Evolutionary conservation across 1,140 invertebrate species (phyloP), one percentile per base, ranked within the genome.

Genomic region (Heliconius congener): DNA sequence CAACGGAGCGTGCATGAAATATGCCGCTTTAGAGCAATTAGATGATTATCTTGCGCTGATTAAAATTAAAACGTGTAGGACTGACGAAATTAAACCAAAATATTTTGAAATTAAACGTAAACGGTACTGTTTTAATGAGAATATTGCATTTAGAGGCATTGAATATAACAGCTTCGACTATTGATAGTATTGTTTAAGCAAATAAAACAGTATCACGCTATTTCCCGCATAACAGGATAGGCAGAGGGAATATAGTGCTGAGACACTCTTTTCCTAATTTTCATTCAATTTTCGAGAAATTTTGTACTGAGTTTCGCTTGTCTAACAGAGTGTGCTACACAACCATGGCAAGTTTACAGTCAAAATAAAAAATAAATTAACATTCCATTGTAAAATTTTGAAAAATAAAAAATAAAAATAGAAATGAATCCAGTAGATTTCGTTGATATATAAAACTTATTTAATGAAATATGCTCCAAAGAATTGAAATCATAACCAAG

Each of bases 1-100:
- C 78, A 76, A 34, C 78, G 78, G 34, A 80, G 73, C 78, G 78
- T 80, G 78, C 46, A 80, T 76, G 78, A 80, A 80, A 80, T 80
- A 80, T 60, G 57, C 78, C 66, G 74, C 73, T 74, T 71, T 80
- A 72, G 57, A 76, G 50, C 76, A 80, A 76, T 80, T 71, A 52
- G 78, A 80, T 80, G 30, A 46, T 80, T 80, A 80, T 80, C 78
- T 46, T 66, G 1, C 8, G 50, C 42, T 80, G 73, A 76, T 79
- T 75, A 72, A 39, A 39, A 80, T 72, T 74, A 80, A 66, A 73
- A 76, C 55, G 37, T 71, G 70, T 74, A 37, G 50, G 23, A 75
- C 76, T 37, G 78, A 71, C 57, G 73, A 80, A 76, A 80, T 73
- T 76, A 57, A 71, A 66, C 66, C 50, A 46, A 74, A 76, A 73